Conservation (phyloP, 2,113 vertebrate species). For the Craseonycteris thonglongyai region DNA sequence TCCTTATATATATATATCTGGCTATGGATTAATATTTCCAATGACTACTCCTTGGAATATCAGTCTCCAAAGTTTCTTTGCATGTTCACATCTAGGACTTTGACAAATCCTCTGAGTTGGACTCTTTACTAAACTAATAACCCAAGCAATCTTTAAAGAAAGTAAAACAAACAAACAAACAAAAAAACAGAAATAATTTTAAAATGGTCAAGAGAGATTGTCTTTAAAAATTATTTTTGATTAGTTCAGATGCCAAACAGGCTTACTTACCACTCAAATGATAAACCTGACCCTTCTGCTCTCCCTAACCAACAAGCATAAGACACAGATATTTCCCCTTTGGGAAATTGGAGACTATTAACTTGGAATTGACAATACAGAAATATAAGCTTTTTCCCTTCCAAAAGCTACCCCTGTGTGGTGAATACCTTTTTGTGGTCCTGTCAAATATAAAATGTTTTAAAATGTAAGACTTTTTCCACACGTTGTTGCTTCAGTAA, state of each 20-base stretch:
- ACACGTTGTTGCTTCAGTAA: not conserved
- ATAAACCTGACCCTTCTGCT: not conserved
- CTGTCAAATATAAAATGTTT: not conserved
- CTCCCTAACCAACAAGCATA: not conserved
- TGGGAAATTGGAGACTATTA: not conserved
- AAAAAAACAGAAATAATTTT: not conserved
- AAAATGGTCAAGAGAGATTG: not conserved
- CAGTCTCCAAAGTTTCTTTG: not conserved
- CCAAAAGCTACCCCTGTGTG: not conserved
- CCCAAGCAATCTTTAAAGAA: not conserved
- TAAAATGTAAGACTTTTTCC: not conserved
- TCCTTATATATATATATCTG: not conserved
- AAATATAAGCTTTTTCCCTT: not conserved
- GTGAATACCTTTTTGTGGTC: not conserved
- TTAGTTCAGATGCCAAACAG: not conserved
- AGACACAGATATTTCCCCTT: not conserved
- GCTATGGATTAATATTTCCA: not conserved
- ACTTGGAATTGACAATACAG: not conserved
- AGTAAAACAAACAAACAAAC: not conserved
- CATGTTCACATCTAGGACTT: not conserved
- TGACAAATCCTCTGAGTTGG: not conserved
- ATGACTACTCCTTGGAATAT: conserved; percentile 19
- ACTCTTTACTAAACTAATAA: not conserved
- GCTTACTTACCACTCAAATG: not conserved
- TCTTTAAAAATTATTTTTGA: conserved; percentile 22